phyloP scores from a whole-genome alignment of 2,888 invertebrate species.

The Trissonchulus latispiculum region DNA sequence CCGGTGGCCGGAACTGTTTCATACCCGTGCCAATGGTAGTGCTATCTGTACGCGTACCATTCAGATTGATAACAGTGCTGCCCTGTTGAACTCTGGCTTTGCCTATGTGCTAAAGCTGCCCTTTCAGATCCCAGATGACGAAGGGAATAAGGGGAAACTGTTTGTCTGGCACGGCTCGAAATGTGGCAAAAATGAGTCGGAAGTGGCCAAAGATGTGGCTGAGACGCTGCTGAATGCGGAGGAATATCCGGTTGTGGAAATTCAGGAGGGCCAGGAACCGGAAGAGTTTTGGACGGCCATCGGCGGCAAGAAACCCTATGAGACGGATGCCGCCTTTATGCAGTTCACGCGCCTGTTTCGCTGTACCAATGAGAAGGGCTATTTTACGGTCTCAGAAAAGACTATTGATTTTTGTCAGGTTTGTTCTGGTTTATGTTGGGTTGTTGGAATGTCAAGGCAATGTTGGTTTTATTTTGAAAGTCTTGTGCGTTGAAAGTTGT shows the following conservation, averaged over 20 bases:
- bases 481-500: too few relatives aligned
- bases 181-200: slow-evolving; percentile 22
- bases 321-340: slow-evolving; percentile 71
- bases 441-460: too few relatives aligned
- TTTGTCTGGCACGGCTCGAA: slow-evolving; percentile 23
- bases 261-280: slow-evolving; percentile 34
- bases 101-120: slow-evolving; percentile 57
- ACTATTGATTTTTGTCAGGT: slow-evolving; percentile 96
- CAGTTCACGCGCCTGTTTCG: slow-evolving; percentile 83
- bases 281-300: slow-evolving; percentile 23
- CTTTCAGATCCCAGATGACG: slow-evolving; percentile 24
- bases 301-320: slow-evolving; percentile 29
- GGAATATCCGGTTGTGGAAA: slow-evolving; percentile 18
- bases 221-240: slow-evolving; percentile 23
- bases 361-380: slow-evolving; percentile 98
- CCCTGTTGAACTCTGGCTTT: slow-evolving; percentile 79
- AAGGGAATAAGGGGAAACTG: slow-evolving; percentile 24
- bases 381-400: slow-evolving; percentile 96
- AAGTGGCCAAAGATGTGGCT: slow-evolving; percentile 23
- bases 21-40: slow-evolving; percentile 88
- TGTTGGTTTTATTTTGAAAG: too few relatives aligned
- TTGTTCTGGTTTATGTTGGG: too few relatives aligned
- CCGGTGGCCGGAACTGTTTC: slow-evolving; percentile 70
- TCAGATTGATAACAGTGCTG: slow-evolving; percentile 67
- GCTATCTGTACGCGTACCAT: slow-evolving; percentile 58